Evolutionary conservation across 2,113 vertebrate genomes (phyloP).

Genomic region (Thunnus maccoyii): DNA sequence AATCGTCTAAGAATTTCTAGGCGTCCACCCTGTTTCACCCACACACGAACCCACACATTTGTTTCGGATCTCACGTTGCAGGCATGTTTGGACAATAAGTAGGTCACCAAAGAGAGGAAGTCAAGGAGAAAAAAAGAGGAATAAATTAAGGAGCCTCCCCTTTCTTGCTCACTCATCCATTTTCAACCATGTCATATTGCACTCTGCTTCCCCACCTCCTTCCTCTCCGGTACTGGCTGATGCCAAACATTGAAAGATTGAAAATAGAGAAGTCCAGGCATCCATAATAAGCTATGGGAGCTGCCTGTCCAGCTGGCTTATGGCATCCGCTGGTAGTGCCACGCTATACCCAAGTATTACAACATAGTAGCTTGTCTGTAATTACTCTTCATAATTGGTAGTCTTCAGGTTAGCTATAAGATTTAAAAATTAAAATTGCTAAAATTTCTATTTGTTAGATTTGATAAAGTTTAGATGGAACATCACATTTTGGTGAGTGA

Average conservation of each 20-base stretch:
- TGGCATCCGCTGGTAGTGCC: slow-evolving; percentile 32
- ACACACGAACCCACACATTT: slow-evolving; percentile 68
- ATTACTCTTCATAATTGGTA: neutral
- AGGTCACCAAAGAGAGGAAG: slow-evolving; percentile 77
- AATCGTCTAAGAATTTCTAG: slow-evolving; percentile 49
- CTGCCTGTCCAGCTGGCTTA: slow-evolving; percentile 41
- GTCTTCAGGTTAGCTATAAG: neutral
- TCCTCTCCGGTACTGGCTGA: slow-evolving; percentile 34
- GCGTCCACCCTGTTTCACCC: slow-evolving; percentile 51
- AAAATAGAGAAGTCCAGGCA: slow-evolving; percentile 35
- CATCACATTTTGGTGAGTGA: neutral
- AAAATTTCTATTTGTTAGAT: neutral
- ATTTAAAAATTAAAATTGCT: neutral
- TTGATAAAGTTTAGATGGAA: neutral
- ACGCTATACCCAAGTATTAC: slow-evolving; percentile 2
- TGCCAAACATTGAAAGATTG: slow-evolving; percentile 44
- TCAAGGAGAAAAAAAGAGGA: slow-evolving; percentile 44
- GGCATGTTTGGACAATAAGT: slow-evolving; percentile 78
- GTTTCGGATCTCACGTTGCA: slow-evolving; percentile 61
- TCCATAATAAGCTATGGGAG: slow-evolving; percentile 29
- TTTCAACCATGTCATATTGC: slow-evolving; percentile 56
- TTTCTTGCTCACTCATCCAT: slow-evolving; percentile 65
- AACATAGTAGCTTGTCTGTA: neutral
- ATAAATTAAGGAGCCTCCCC: slow-evolving; percentile 66
- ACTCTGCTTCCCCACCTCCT: slow-evolving; percentile 45